A percentile compares a stretch with the other conserved stretches of the same genome.
Evolutionary conservation across 2,797 vertebrate genomes (phyloP).

Genomic region (Smutsia gigantea): DNA sequence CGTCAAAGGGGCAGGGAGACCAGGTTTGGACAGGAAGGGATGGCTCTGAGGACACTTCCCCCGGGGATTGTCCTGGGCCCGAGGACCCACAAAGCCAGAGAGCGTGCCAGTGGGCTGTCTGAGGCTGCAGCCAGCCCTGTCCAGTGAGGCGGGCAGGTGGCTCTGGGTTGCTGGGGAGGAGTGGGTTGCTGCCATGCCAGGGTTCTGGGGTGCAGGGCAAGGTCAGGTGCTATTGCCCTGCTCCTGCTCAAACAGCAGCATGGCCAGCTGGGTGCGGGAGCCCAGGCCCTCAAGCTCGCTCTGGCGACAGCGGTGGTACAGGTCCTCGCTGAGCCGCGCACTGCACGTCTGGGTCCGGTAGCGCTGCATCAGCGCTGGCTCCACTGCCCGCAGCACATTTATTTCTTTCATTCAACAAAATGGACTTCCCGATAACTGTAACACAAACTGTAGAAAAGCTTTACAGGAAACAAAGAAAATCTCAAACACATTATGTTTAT

Average conservation of each 20-base stretch:
- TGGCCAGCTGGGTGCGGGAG: conserved; percentile 94
- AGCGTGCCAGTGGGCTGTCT: neutral
- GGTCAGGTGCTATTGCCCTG: conserved; percentile 79
- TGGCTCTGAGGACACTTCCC: neutral
- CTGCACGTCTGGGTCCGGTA: conserved; percentile 93
- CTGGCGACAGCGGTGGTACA: conserved; percentile 95
- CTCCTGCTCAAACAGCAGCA: conserved; percentile 79
- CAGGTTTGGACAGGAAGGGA: neutral
- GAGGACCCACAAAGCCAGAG: neutral
- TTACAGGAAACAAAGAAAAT: neutral
- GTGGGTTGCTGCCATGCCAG: neutral
- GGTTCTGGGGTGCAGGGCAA: neutral
- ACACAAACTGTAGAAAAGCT: neutral
- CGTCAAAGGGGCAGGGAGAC: conserved; percentile 42
- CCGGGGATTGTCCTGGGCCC: conserved; percentile 3
- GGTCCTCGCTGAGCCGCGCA: conserved; percentile 93
- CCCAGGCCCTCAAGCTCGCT: conserved; percentile 93
- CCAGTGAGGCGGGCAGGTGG: conserved; percentile 23
- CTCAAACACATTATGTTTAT: neutral
- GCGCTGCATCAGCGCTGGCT: conserved; percentile 93
- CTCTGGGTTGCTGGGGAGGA: neutral
- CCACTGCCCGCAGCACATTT: conserved; percentile 95
- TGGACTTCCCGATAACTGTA: neutral
- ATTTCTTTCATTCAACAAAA: neutral
- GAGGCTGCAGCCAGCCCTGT: conserved; percentile 43